Conservation (phyloP, 2,888 invertebrate species). For the Temnothorax rugatulus region DNA sequence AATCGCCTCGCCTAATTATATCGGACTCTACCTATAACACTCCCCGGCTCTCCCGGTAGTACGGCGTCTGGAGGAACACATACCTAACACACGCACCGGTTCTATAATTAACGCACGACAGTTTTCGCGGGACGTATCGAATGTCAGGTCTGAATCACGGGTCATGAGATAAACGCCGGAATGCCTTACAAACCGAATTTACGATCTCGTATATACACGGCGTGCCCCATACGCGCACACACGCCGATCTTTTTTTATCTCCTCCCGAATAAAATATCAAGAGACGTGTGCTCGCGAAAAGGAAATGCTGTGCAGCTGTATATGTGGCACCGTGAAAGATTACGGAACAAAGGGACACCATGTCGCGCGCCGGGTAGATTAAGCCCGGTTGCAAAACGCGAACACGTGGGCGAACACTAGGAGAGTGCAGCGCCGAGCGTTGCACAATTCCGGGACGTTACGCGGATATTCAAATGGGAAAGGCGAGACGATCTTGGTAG, state of each 20-base stretch:
- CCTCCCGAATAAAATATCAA: background rate
- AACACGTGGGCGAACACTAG: slow-evolving; percentile 69
- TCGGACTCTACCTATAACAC: slow-evolving; percentile 31
- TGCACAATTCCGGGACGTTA: slow-evolving; percentile 27
- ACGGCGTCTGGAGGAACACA: slow-evolving; percentile 37
- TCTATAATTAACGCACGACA: slow-evolving; percentile 54
- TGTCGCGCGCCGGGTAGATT: slow-evolving; percentile 69
- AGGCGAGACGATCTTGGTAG: background rate
- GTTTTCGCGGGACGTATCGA: slow-evolving; percentile 52
- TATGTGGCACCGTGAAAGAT: slow-evolving; percentile 49
- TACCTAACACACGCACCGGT: slow-evolving; percentile 13
- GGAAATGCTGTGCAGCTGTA: background rate
- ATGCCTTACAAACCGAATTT: slow-evolving; percentile 20
- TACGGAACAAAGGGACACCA: slow-evolving; percentile 73
- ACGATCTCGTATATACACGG: background rate
- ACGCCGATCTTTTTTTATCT: background rate
- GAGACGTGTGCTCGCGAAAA: background rate
- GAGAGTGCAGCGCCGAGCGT: slow-evolving; percentile 35
- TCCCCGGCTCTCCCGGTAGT: slow-evolving; percentile 4
- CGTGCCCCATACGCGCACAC: too few relatives aligned
- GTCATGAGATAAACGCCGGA: slow-evolving; percentile 50
- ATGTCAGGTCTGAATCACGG: slow-evolving; percentile 47
- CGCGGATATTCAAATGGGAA: slow-evolving; percentile 11
- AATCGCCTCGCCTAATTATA: slow-evolving; percentile 42
- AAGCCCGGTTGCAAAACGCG: slow-evolving; percentile 74